phyloP scores from a whole-genome alignment of 1,140 invertebrate species.

The Ceratoteleas bidentatus region DNA sequence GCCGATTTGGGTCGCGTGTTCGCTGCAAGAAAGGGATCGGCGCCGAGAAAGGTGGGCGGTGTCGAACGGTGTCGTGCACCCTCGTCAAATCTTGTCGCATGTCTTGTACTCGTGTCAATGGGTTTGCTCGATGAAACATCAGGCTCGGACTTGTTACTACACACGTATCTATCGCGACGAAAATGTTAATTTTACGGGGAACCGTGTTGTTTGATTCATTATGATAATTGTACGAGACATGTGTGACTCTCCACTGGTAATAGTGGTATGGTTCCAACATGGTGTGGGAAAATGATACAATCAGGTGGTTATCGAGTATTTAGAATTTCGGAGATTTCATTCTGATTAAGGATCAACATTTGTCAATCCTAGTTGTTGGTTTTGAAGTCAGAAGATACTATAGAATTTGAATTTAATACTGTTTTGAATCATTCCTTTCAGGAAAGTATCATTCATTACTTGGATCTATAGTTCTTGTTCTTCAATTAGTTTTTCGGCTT shows the following conservation, averaged over 20 bases:
- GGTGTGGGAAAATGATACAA: too few species aligned
- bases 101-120: slow-evolving; percentile 52
- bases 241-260: background rate
- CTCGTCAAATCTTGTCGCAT: slow-evolving; percentile 56
- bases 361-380: too few species aligned
- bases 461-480: background rate
- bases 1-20: slow-evolving; percentile 50
- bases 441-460: too few species aligned
- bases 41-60: slow-evolving; percentile 5
- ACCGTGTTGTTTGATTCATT: slow-evolving; percentile 11
- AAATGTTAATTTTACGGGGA: slow-evolving; percentile 11
- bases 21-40: slow-evolving; percentile 16
- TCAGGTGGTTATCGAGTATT: too few species aligned
- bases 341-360: too few species aligned
- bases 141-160: slow-evolving; percentile 17
- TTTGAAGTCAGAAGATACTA: too few species aligned
- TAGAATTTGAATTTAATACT: too few species aligned
- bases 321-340: too few species aligned
- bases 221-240: slow-evolving; percentile 12
- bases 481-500: background rate
- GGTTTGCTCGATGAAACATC: slow-evolving; percentile 20
- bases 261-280: too few species aligned
- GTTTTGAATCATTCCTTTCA: too few species aligned
- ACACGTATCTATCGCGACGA: background rate
- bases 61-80: slow-evolving; percentile 45